Percentiles rank a stretch among this genome's conserved stretches.
Conservation (phyloP, 2,113 vertebrate species). For the Callipepla californica region DNA sequence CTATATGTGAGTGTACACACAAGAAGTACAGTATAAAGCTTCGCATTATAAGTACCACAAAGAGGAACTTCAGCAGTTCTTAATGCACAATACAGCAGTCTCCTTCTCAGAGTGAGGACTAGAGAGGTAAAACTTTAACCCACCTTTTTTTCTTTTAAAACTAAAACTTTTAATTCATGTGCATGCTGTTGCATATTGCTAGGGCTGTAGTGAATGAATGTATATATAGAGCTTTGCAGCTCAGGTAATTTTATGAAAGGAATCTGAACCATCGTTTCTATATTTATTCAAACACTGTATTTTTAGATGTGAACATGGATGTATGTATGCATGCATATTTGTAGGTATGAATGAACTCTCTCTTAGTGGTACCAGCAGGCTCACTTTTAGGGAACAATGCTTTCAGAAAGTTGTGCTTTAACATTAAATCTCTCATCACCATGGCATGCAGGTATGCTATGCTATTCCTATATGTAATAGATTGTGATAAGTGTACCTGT, state of each 20-base stretch:
- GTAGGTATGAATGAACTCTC: background rate
- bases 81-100: constrained; percentile 75
- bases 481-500: background rate
- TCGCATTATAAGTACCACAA: constrained; percentile 75
- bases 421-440: constrained; percentile 35
- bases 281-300: constrained; percentile 1
- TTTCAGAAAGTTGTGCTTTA: constrained; percentile 54
- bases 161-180: constrained; percentile 61
- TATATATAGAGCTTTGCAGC: constrained; percentile 46
- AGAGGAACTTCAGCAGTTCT: constrained; percentile 78
- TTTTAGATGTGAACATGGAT: background rate
- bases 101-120: constrained; percentile 71
- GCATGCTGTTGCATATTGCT: constrained; percentile 52
- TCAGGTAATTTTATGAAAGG: constrained; percentile 47
- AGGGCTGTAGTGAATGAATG: constrained; percentile 5
- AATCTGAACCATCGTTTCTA: constrained; percentile 17
- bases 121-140: constrained; percentile 79
- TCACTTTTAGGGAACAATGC: background rate
- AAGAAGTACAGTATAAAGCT: constrained; percentile 83
- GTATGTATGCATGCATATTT: background rate
- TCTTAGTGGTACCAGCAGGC: background rate
- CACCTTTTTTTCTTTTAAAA: constrained; percentile 59
- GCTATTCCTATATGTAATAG: background rate
- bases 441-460: constrained; percentile 54
- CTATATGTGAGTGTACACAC: constrained; percentile 76